Percentiles rank a stretch among this genome's conserved stretches.
Evolutionary conservation across 2,113 vertebrate species (phyloP).

Genomic region (Tauraco erythrolophus): DNA sequence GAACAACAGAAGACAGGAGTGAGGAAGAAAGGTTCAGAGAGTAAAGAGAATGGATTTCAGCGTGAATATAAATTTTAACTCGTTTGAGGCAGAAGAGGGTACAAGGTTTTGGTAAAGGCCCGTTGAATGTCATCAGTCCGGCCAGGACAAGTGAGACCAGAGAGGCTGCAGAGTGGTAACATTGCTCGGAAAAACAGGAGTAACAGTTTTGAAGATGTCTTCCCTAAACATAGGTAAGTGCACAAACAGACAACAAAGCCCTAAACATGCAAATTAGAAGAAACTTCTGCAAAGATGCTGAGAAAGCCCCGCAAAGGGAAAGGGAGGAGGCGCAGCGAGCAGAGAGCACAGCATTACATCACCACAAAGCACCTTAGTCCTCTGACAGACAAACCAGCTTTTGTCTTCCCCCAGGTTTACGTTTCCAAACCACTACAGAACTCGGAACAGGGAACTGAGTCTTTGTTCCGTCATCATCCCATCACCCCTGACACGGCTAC

Average conservation of each 20-base stretch:
- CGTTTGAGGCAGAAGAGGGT: background rate
- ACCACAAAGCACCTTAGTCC: background rate
- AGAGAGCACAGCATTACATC: background rate
- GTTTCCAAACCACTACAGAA: background rate
- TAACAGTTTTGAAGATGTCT: background rate
- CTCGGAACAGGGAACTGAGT: background rate
- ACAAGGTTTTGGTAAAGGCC: background rate
- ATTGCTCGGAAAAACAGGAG: background rate
- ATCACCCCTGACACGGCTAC: background rate
- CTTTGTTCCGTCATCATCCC: background rate
- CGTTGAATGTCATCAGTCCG: background rate
- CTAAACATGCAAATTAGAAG: accelerated
- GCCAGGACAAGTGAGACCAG: background rate
- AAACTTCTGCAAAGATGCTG: background rate
- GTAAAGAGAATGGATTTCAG: background rate
- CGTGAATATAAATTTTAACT: background rate
- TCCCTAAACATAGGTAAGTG: background rate
- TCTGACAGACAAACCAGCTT: background rate
- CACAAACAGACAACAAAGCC: background rate
- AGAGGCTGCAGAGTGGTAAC: background rate
- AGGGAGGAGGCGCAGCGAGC: background rate
- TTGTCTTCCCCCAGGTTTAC: background rate
- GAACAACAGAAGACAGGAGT: background rate
- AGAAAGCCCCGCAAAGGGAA: background rate
- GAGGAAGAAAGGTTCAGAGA: background rate